phyloP scores from a whole-genome alignment of 2,797 vertebrate species.

The Spinus olivaceus region DNA sequence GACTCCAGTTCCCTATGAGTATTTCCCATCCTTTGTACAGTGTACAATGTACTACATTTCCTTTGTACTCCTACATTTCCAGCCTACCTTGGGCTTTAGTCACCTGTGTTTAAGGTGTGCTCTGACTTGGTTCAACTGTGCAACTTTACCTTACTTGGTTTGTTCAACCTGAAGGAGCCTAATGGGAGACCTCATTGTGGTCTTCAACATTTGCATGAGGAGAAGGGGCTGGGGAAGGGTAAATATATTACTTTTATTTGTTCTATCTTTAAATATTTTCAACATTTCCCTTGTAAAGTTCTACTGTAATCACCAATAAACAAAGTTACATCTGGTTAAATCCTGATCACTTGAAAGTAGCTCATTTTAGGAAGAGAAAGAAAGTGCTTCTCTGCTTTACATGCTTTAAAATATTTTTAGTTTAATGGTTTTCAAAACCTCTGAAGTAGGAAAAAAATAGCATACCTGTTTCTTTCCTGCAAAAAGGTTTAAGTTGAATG shows the following conservation, averaged over 20 bases:
- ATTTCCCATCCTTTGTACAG: not conserved
- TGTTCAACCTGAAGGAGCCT: not conserved
- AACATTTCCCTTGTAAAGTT: not conserved
- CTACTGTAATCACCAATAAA: not conserved
- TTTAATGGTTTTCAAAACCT: not conserved
- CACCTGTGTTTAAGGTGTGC: not conserved
- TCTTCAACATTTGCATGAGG: not conserved
- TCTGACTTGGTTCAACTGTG: not conserved
- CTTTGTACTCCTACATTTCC: not conserved
- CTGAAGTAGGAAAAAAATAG: not conserved
- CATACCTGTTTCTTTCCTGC: not conserved
- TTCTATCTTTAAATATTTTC: not conserved
- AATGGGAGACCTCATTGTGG: not conserved
- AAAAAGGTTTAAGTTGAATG: not conserved
- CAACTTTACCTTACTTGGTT: not conserved
- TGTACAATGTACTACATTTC: not conserved
- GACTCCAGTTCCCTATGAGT: not conserved
- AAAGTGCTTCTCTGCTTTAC: accelerated
- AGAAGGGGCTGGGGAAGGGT: not conserved
- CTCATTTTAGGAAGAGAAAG: not conserved
- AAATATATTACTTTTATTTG: not conserved
- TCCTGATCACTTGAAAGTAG: not conserved
- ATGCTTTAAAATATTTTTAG: not conserved
- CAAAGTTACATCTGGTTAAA: not conserved
- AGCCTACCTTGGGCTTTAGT: not conserved